phyloP scores from a whole-genome alignment of 2,888 invertebrate genomes.

The Cheilosia grossa region DNA sequence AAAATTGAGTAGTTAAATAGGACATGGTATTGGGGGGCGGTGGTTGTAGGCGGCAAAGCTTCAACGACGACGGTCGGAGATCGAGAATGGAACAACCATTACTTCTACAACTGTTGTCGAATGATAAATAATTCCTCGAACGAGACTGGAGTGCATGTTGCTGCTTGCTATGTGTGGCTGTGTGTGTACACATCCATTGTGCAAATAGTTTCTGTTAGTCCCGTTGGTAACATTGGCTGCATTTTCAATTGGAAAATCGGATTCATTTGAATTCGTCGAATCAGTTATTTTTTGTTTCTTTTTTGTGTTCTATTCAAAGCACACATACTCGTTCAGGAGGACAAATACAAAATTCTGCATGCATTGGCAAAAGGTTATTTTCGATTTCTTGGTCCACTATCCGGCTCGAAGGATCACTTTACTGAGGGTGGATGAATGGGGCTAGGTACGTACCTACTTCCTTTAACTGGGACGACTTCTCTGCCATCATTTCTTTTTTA shows the following conservation, averaged over 20 bases:
- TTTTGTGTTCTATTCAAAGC: background rate
- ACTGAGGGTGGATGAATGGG: conserved; percentile 22
- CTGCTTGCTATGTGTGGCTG: conserved; percentile 4
- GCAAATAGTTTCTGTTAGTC: conserved; percentile 73
- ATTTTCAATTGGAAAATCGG: conserved; percentile 75
- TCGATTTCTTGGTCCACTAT: conserved; percentile 58
- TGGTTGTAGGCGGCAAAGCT: conserved; percentile 7
- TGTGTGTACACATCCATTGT: conserved; percentile 52
- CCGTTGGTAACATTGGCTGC: conserved; percentile 70
- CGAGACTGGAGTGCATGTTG: conserved; percentile 60
- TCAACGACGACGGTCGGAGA: conserved; percentile 37
- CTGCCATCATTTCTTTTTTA: conserved; percentile 12
- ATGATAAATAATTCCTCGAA: conserved; percentile 72
- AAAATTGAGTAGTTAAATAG: conserved; percentile 75
- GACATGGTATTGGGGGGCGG: conserved; percentile 32
- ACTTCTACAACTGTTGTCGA: conserved; percentile 74
- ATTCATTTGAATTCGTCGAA: conserved; percentile 71
- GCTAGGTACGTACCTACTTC: conserved; percentile 14
- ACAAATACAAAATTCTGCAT: conserved; percentile 39
- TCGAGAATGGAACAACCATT: conserved; percentile 69
- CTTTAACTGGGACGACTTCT: conserved; percentile 49
- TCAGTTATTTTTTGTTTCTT: conserved; percentile 3
- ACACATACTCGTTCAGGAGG: background rate
- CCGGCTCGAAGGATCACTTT: conserved; percentile 66
- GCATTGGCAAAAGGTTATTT: conserved; percentile 59